phyloP scores from a whole-genome alignment of 1,140 invertebrate genomes.

The Drosophila ambigua region DNA sequence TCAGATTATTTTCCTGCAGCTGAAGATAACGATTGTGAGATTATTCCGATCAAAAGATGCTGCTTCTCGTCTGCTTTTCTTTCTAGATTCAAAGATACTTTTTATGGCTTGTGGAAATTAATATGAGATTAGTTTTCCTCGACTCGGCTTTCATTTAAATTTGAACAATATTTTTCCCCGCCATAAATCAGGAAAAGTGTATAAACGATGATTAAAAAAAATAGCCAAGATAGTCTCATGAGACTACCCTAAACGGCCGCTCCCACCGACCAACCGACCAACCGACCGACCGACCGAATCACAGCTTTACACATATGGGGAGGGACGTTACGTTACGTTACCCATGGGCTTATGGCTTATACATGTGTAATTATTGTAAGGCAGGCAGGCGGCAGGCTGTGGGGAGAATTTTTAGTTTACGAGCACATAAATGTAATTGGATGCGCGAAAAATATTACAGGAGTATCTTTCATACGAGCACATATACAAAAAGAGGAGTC shows the following conservation, averaged over 20 bases:
- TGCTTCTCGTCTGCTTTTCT: no score
- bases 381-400: constrained; percentile 37
- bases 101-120: constrained; percentile 18
- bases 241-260: constrained; percentile 36
- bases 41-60: no score
- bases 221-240: constrained; percentile 16
- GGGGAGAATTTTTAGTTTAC: constrained; percentile 73
- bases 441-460: constrained; percentile 70
- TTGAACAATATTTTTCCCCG: constrained; percentile 36
- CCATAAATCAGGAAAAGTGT: constrained; percentile 46
- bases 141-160: constrained; percentile 21
- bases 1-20: no score
- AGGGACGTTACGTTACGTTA: constrained; percentile 6
- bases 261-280: constrained; percentile 13
- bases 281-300: background rate
- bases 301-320: background rate
- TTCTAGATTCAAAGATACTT: no score
- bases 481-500: constrained; percentile 5
- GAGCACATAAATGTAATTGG: constrained; percentile 81
- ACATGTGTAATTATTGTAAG: constrained; percentile 56
- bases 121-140: constrained; percentile 28
- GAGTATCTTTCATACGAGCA: constrained; percentile 43
- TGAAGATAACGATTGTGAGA: no score
- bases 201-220: constrained; percentile 28
- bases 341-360: constrained; percentile 22